phyloP scores from a whole-genome alignment of 2,797 vertebrate species.

The Enteromius thamalakanensis region DNA sequence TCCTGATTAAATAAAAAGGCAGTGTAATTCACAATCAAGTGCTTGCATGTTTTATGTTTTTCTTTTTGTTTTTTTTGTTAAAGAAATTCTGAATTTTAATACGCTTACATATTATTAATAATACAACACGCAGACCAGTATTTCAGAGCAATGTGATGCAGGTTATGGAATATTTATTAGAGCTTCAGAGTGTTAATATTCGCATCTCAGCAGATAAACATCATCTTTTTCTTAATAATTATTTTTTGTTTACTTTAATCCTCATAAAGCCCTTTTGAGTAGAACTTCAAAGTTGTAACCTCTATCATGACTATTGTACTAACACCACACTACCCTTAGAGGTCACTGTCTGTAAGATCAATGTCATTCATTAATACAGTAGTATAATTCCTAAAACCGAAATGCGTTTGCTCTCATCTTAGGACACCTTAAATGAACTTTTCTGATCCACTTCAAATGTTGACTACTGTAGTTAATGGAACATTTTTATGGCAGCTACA shows the following conservation, averaged over 20 bases:
- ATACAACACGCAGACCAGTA: conserved; percentile 2
- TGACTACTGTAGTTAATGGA: neutral
- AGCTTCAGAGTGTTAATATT: conserved; percentile 19
- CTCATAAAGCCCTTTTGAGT: neutral
- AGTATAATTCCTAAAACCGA: no score
- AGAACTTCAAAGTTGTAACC: neutral
- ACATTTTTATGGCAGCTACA: neutral
- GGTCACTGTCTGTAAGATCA: conserved; percentile 29
- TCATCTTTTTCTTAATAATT: neutral
- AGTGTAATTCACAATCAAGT: conserved; percentile 54
- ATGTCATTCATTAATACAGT: no score
- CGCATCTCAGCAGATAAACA: neutral
- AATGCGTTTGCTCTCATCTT: no score
- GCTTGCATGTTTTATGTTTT: conserved; percentile 36
- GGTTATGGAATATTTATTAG: conserved; percentile 29
- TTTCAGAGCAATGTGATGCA: conserved; percentile 35
- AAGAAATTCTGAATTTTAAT: conserved; percentile 5
- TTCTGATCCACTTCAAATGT: neutral
- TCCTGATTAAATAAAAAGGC: conserved; percentile 56
- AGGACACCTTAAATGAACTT: no score
- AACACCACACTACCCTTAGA: conserved; percentile 32
- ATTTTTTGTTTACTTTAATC: neutral
- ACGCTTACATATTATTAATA: neutral
- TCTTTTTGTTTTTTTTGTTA: neutral
- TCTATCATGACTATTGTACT: conserved; percentile 12